Evolutionary conservation across 2,888 invertebrate species (phyloP), one percentile per base, ranked within the genome.

Genomic region (Thera britannica): DNA sequence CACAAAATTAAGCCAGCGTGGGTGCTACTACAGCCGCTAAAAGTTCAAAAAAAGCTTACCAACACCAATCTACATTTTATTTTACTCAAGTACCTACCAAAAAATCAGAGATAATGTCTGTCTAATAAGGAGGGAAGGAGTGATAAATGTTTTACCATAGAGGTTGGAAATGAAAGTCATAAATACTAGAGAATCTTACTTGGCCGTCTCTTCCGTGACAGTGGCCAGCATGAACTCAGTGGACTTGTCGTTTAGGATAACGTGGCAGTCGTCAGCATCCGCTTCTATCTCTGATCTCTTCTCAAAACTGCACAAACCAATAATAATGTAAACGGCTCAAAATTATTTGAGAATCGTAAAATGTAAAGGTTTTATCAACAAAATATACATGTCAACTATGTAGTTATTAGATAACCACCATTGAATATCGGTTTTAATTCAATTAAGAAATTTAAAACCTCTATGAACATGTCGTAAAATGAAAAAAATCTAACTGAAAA

Each of bases 201-300:
- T 94, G 77, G 95, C 95, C 62, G 96, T 96, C 92, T 97, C 97
- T 86, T 97, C 97, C 66, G 96, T 96, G 67, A 98, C 98, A 2
- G 98, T 97, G 46, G 98, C 97, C 76, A 98, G 94, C 92, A 98
- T 98, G 86, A 98, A 97, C 83, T 98, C 98, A 1, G 98, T 97
- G 75, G 97, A 97, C 90, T 97, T 97, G 86, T 98, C 97, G 89
- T 98, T 98, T 56, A 97, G 97, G 84, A 98, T 98, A 79, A 98
- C 96, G 88, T 97, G 97, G 81, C 97, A 97, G 71, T 96, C 96
- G 66, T 96, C 96, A 0, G 88, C 94, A 56, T 94, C 94, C 0
- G 89, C 94, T 57, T 94, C 94, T 73, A 95, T 86, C 76, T 96
- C 96, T 58, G 95, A 95, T 77, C 94, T 84, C 75, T 92, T 92